Conservation (phyloP, 2,113 vertebrate species). For the Chroicocephalus ridibundus region DNA sequence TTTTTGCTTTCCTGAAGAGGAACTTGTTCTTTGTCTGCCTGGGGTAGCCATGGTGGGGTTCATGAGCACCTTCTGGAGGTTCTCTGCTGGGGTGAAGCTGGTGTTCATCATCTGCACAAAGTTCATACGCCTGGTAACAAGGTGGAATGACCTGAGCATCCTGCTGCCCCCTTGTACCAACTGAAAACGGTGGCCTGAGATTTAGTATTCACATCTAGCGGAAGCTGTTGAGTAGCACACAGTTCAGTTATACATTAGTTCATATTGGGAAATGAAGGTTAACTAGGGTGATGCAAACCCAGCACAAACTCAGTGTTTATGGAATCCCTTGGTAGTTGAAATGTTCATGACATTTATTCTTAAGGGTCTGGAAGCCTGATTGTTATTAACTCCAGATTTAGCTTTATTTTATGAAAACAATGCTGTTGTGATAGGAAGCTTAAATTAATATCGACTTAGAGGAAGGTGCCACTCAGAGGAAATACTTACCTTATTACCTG, state of each 20-base stretch:
- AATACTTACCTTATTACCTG: not conserved
- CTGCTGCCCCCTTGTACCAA: not conserved
- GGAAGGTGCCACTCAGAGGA: not conserved
- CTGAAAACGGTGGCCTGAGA: not conserved
- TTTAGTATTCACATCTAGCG: rapidly evolving
- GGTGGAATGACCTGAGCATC: not conserved
- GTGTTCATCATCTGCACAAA: not conserved
- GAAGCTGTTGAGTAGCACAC: not conserved
- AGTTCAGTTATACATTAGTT: not conserved
- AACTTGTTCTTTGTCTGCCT: not conserved
- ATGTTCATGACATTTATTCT: not conserved
- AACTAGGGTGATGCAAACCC: not conserved
- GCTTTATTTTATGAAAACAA: not conserved
- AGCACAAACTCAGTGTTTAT: not conserved
- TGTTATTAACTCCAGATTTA: not conserved
- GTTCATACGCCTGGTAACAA: not conserved
- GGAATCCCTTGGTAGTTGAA: not conserved
- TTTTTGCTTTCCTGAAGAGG: not conserved
- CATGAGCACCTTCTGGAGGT: not conserved
- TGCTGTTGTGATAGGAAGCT: not conserved
- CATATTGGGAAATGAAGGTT: not conserved
- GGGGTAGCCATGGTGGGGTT: no score
- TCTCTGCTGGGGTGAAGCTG: not conserved
- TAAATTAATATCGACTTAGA: constrained; percentile 4
- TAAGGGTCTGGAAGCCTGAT: not conserved